Percentiles rank a stretch among this genome's conserved stretches.
phyloP scores from a whole-genome alignment of 2,113 vertebrate genomes.

The Monarcha castaneiventris region DNA sequence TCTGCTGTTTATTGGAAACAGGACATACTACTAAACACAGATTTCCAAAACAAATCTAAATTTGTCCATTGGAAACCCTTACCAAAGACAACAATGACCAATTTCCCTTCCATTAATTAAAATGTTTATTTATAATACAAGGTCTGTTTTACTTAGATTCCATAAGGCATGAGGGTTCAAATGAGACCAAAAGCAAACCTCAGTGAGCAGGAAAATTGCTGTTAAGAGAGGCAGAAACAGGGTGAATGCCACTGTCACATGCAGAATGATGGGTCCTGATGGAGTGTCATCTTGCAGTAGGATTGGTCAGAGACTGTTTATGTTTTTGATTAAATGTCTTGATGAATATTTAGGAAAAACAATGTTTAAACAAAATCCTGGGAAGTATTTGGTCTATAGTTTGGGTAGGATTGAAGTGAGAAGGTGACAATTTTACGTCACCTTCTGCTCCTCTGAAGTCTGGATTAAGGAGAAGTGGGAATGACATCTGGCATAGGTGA shows the following conservation, averaged over 20 bases:
- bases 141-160: not conserved
- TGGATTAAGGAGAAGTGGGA: not conserved
- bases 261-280: not conserved
- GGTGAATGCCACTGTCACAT: rapidly evolving
- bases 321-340: not conserved
- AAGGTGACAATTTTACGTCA: not conserved
- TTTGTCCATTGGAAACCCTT: not conserved
- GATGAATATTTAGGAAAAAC: not conserved
- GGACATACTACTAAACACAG: not conserved
- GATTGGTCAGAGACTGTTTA: not conserved
- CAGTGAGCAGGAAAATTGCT: not conserved
- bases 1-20: not conserved
- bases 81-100: not conserved
- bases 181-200: not conserved
- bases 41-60: not conserved
- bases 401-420: not conserved
- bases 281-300: not conserved
- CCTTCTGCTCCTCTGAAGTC: not conserved
- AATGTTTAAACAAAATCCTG: not conserved
- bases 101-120: not conserved
- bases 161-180: not conserved
- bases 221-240: not conserved
- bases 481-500: not conserved
- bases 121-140: not conserved
- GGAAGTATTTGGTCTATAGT: not conserved